Evolutionary conservation across 2,797 vertebrate genomes (phyloP), one percentile per base, ranked within the genome.

Genomic region (Trachops cirrhosus): DNA sequence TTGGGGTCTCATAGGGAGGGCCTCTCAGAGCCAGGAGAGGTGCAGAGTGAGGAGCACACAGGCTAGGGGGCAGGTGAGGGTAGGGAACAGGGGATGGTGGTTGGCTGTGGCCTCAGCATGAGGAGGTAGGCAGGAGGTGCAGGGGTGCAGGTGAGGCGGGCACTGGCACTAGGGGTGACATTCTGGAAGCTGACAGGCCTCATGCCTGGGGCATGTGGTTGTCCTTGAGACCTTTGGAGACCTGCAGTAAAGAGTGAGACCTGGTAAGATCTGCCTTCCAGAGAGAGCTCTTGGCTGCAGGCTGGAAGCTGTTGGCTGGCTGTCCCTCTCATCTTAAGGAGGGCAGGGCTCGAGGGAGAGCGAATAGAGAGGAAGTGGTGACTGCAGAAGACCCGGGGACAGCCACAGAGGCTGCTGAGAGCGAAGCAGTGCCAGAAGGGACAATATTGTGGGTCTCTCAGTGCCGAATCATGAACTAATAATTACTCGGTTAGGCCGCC

Each of bases 401-500:
- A 2, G 46, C 22, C 0, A 0, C 70, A 87, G 77, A 3, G 21
- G 57, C n/a, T 19, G 4, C 34, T 4, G 48, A 50, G 5, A 14
- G 24, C 67, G 21, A 16, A 48, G 71, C 54, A 0, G 4, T 1
- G 48, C 0, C 4, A 37, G 70, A 16, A 83, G 57, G 73, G 78
- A 5, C 0, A 0, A n/a, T 48, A 15, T 0, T 32, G 37, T 3
- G 32, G n/a, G 32, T 52, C 46, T 84, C 75, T 39, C 2, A 2
- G 19, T 37, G 6, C 50, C 21, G 8, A 9, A 4, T 7, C 5
- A 0, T 39, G 37, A 32, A 5, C 0, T 37, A 7, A 5, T 10
- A 16, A 8, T 21, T 12, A 41, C 48, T 29, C 19, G 0, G n/a
- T 26, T n/a, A 4, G 26, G 18, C 26, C 0, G 0, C 29, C 32